Base-by-base conservation (phyloP, 2,888 invertebrate genomes). In the Oeneis ivallda region DNA sequence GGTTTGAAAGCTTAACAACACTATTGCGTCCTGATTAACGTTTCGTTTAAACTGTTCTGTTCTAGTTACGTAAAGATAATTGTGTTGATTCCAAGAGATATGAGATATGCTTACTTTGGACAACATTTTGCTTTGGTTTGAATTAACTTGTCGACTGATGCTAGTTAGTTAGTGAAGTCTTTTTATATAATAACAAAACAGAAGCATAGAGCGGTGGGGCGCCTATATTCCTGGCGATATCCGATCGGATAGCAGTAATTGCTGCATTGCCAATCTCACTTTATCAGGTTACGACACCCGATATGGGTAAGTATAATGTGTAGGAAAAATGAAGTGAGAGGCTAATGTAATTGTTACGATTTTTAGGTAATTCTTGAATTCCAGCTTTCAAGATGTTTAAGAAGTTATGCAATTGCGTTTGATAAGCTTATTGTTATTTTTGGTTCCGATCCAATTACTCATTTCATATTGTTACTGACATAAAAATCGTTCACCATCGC, bases 101-200 rank as follows among this genome's bases (percentile, higher is more conserved):
- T 54, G 15, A 60, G 60, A 57, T 66, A 53, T 54, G 68, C 91
- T 91, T 90, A 92, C 92, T 90, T 91, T 90, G 74, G 87, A 85
- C 84, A 84, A 89, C 92, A 92, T 92, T 89, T 87, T 89, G 87
- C 85, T 87, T 82, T 83, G 79, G 81, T 82, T 77, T 83, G 87
- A 84, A 87, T 84, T 84, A 81, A 80, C 79, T 86, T 84, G 80
- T 77, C 76, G 85, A 91, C 89, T 92, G 91, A 80, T 87, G 79
- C 80, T 75, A 78, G 80, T 83, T 75, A 83, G 85, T 83, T 84
- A 84, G 81, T 72, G 82, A 79, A 81, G 83, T 87, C 88, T 89
- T 92, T 91, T 89, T 92, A 92, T 92, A 91, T 91, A 89, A 88
- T 85, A 85, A 89, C 87, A 89, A 91, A 89, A 87, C 81, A 84